Evolutionary conservation across 1,140 invertebrate species (phyloP), one percentile per base, ranked within the genome.

Genomic region (Brachionus asplanchnoidis): DNA sequence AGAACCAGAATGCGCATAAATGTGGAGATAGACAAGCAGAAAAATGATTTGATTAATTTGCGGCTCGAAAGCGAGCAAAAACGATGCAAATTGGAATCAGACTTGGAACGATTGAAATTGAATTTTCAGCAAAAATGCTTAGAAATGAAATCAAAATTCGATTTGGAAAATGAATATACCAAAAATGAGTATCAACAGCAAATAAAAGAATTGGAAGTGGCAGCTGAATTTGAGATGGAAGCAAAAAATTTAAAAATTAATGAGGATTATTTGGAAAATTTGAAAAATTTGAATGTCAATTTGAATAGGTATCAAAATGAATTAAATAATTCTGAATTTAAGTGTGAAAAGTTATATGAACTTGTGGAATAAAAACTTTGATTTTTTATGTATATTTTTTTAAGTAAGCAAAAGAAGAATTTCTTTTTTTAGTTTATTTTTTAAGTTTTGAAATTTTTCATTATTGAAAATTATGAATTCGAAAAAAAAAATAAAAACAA

Each of bases 1-100:
- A 75, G 88, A n/a, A 88, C 88, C 4, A 84, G 86, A 73, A 85
- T 88, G 40, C 66, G 88, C 46, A 84, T 88, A 36, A 85, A 87
- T 23, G 85, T 85, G 36, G 88, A 88, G 53, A 86, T 88, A 12
- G 85, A 87, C n/a, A 85, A 85, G 53, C 87, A 88, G 65, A 65
- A 86, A 84, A 87, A 88, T 85, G 85, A 86, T 56, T 70, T 88
- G 56, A 83, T 75, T 1, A 86, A 87, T 50, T 86, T 87, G 11
- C 86, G 86, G 84, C 78, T 88, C 56, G 85, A 75, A 44, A 87
- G 86, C 20, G 85, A 88, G 75, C 85, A 87, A 42, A 86, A 86
- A 11, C 50, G 88, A 2, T 86, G 85, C 26, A 77, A 86, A 82
- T 20, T 86, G 14, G 79, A 82, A 36, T 42, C 32, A 17, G 50